Percentiles rank a stretch among this genome's conserved stretches.
These are phyloP conservation scores for Lasioglossum villosulum DNA, from an alignment of 2,888 invertebrate genomes.

Conservation along the genomic window DNA sequence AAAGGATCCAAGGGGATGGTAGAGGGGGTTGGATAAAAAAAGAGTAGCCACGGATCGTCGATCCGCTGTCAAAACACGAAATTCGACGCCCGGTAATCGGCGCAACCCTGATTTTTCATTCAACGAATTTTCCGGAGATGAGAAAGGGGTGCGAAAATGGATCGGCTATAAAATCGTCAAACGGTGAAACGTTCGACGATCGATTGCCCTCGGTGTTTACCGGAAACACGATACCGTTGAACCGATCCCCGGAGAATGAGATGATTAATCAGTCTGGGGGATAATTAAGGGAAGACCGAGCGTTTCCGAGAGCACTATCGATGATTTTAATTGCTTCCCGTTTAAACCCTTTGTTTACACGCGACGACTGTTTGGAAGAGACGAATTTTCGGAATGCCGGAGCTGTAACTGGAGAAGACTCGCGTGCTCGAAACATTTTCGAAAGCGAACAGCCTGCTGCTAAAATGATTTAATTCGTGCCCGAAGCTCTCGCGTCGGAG, in stretches of 20 bases:
- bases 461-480: background rate
- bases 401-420: background rate
- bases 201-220: conserved; percentile 50
- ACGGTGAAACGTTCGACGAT: conserved; percentile 52
- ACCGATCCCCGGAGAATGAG: background rate
- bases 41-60: conserved; percentile 78
- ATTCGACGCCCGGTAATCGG: conserved; percentile 76
- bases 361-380: background rate
- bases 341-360: background rate
- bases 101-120: conserved; percentile 67
- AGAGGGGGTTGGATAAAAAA: conserved; percentile 38
- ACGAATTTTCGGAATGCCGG: background rate
- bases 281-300: conserved; percentile 22
- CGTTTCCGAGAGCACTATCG: background rate
- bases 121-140: conserved; percentile 66
- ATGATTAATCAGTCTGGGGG: conserved; percentile 36
- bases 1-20: background rate
- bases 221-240: conserved; percentile 49
- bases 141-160: conserved; percentile 48
- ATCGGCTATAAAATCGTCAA: conserved; percentile 47
- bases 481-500: background rate
- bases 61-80: conserved; percentile 83
- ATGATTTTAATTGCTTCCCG: background rate
- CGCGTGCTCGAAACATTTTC: background rate
- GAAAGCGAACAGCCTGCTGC: background rate